A percentile compares a stretch with the other conserved stretches of the same genome.
phyloP scores from a whole-genome alignment of 2,888 invertebrate genomes.

The Syritta pipiens region DNA sequence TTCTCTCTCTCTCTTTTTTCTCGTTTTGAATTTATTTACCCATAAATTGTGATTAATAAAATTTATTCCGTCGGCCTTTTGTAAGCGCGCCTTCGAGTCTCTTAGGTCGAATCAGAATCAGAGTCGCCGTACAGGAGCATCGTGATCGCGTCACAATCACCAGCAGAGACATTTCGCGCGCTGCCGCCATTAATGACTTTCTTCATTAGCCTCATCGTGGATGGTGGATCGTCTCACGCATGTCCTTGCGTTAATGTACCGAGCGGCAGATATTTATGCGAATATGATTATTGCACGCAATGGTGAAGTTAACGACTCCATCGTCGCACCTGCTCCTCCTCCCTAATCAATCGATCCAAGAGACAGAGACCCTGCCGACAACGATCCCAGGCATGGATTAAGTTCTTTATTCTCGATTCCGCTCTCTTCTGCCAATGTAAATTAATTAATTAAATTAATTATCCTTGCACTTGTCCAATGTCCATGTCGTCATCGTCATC shows the following conservation, averaged over 20 bases:
- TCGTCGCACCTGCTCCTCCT: constrained; percentile 63
- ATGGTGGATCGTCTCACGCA: too few relatives aligned
- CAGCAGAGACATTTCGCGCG: constrained; percentile 65
- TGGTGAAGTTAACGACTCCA: constrained; percentile 56
- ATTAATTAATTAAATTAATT: constrained; percentile 69
- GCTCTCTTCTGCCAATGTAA: constrained; percentile 50
- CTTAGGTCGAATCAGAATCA: too few relatives aligned
- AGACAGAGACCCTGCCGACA: not conserved
- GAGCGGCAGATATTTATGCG: constrained; percentile 56
- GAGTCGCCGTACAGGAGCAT: constrained; percentile 34
- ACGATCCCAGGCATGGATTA: constrained; percentile 55
- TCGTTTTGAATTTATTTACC: constrained; percentile 75
- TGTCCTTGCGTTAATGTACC: constrained; percentile 47
- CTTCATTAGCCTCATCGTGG: too few relatives aligned
- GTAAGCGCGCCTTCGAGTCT: not conserved
- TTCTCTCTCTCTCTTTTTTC: constrained; percentile 38
- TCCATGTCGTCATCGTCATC: constrained; percentile 1
- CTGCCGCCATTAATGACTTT: constrained; percentile 67
- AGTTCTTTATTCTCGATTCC: constrained; percentile 38
- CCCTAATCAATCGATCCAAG: too few relatives aligned
- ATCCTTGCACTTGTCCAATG: constrained; percentile 58
- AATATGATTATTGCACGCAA: constrained; percentile 66
- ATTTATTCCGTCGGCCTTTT: constrained; percentile 72
- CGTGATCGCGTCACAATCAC: constrained; percentile 31
- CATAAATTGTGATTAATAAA: constrained; percentile 79